Conservation (phyloP, 2,797 vertebrate genomes). For the Peromyscus eremicus region DNA sequence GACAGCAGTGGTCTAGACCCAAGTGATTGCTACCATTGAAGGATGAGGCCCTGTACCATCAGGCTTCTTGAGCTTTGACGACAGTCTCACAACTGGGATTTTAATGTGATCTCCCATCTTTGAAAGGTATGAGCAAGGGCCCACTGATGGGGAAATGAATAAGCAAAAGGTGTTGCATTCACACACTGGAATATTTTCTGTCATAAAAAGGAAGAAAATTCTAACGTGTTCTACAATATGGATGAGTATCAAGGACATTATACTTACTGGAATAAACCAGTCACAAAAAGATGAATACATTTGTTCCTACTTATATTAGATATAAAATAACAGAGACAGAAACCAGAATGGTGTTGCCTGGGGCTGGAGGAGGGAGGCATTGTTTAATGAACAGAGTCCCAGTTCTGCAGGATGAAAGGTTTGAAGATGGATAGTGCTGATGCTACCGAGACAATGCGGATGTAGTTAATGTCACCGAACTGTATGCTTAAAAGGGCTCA, state of each 20-base stretch:
- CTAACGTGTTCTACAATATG: background rate
- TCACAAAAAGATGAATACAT: background rate
- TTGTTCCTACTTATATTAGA: background rate
- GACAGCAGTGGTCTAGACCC: background rate
- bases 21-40: background rate
- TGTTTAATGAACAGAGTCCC: background rate
- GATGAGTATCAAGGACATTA: background rate
- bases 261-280: background rate
- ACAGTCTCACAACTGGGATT: background rate
- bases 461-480: background rate
- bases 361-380: background rate
- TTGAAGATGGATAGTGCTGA: background rate
- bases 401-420: background rate
- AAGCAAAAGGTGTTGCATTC: background rate
- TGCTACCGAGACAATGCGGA: too few species aligned
- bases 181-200: background rate
- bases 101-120: background rate
- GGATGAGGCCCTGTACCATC: background rate
- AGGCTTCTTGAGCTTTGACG: background rate
- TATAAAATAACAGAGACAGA: conserved; percentile 4
- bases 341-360: background rate
- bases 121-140: background rate
- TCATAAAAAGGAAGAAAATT: background rate
- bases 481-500: background rate
- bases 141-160: background rate